Evolutionary conservation across 37 sponge, comb jelly and placozoan genomes (phyloP), one percentile per base, ranked within the genome.

Genomic region (Dysidea cf. avara): DNA sequence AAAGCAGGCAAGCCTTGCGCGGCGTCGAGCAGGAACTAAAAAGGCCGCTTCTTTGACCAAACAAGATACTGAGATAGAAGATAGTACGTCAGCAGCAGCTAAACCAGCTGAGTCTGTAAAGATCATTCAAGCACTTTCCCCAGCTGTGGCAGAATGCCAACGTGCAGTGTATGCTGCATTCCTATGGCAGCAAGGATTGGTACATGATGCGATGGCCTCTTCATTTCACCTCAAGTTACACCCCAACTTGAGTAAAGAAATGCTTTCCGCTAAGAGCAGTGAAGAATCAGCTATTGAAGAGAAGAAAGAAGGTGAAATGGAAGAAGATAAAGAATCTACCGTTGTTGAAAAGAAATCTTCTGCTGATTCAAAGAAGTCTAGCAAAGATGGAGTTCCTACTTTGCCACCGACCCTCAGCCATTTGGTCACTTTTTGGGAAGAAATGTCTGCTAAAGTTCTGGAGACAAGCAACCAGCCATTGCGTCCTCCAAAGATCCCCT

Each of bases 141-240:
- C 96, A 14, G 92, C 92, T 9, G 82, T 90, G 16, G 96, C 96
- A 0, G 85, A 90, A 50, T 90, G 96, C 65, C 87, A 90, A 67
- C 55, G 96, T 48, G 88, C 96, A 36, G 75, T 91, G n/a, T 92
- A 78, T 63, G 86, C 92, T 66, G 99, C 99, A 17, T 97, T 88
- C 56, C 68, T 97, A 31, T 97, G 99, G 99, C 99, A 97, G 54
- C 92, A 94, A 43, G 88, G 88, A 0, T 53, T 94, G 22, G 90
- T 92, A 1, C 68, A 87, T 29, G 99, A 97, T 77, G 99, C 99
- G 22, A 85, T 88, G 65, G 94, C 85, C 25, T 87, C 94, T 49
- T 82, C 99, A 2, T 76, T 87, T 13, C 88, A 83, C 81, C 86
- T 97, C 78, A 97, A 94, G 60, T 91, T 93, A 40, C 71, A 93